These are phyloP conservation scores for Caenorhabditis elegans DNA, from an alignment of 1,140 invertebrate species.

Conservation along the genomic window DNA sequence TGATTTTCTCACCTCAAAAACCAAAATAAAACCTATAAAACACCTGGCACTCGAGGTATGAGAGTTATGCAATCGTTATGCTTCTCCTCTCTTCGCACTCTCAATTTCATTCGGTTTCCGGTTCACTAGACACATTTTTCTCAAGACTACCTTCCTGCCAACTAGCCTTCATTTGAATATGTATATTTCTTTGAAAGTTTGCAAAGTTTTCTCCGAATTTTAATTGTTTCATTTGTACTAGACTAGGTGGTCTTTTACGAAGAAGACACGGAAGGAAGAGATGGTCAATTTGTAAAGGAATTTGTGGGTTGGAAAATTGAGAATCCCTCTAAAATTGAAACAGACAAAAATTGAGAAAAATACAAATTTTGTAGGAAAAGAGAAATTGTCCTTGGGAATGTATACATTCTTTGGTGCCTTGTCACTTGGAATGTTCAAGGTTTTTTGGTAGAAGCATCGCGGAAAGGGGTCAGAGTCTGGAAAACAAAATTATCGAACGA, in stretches of 20 bases:
- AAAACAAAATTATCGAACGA: too few species aligned
- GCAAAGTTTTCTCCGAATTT: background rate
- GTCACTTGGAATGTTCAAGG: background rate
- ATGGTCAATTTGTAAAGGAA: background rate
- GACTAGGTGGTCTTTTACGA: background rate
- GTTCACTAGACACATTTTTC: background rate
- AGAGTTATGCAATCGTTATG: conserved; percentile 13
- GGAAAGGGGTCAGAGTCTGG: too few species aligned
- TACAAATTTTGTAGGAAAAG: background rate
- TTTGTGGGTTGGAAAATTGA: too few species aligned
- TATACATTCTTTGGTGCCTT: background rate
- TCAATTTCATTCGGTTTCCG: conserved; percentile 9
- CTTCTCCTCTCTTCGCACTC: background rate
- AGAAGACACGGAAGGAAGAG: background rate
- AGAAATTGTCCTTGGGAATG: background rate
- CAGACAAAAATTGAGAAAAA: too few species aligned
- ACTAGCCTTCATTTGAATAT: background rate
- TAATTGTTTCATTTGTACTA: background rate
- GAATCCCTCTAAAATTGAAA: too few species aligned
- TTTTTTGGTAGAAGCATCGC: background rate
- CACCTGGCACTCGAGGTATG: background rate
- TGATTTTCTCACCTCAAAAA: too few species aligned
- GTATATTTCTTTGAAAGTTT: background rate
- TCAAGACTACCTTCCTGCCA: background rate
- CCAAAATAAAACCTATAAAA: background rate